Percentiles rank a stretch among this genome's conserved stretches.
Evolutionary conservation across 2,797 vertebrate genomes (phyloP).

Genomic region (Chelidonichthys spinosus): DNA sequence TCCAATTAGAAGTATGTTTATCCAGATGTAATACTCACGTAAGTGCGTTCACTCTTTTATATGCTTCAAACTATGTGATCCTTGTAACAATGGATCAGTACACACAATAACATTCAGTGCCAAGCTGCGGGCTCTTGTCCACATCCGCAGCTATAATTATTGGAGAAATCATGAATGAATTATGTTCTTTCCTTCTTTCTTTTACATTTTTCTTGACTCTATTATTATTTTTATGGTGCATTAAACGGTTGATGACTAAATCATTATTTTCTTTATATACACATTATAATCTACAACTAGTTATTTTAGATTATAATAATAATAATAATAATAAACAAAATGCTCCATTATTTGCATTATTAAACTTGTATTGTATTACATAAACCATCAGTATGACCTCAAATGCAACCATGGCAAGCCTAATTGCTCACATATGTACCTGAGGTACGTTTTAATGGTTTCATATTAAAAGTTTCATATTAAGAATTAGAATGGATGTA

Average conservation of each 20-base stretch:
- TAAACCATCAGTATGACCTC: constrained; percentile 1
- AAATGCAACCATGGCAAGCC: constrained; percentile 17
- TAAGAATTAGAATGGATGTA: not conserved
- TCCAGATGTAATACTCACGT: constrained; percentile 20
- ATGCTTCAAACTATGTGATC: constrained; percentile 18
- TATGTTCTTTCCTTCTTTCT: not conserved
- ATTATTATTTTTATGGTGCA: not conserved
- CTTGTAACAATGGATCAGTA: constrained; percentile 25
- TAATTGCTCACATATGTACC: constrained; percentile 42
- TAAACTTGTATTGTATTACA: constrained; percentile 11
- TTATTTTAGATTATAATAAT: not conserved
- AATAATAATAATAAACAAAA: not conserved
- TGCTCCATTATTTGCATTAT: not conserved
- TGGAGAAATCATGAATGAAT: constrained; percentile 15
- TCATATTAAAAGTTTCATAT: constrained; percentile 36
- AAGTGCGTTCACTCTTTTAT: constrained; percentile 31
- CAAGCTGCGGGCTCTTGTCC: constrained; percentile 1
- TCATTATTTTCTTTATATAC: constrained; percentile 5
- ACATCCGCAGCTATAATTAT: constrained; percentile 13
- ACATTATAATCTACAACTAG: not conserved
- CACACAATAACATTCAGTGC: constrained; percentile 6
- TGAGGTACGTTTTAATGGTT: constrained; percentile 25
- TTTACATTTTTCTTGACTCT: not conserved
- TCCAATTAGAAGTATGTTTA: constrained; percentile 39
- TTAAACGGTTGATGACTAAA: constrained; percentile 2